Evolutionary conservation across 2,113 vertebrate species (phyloP).

Genomic region (Zapus hudsonius): DNA sequence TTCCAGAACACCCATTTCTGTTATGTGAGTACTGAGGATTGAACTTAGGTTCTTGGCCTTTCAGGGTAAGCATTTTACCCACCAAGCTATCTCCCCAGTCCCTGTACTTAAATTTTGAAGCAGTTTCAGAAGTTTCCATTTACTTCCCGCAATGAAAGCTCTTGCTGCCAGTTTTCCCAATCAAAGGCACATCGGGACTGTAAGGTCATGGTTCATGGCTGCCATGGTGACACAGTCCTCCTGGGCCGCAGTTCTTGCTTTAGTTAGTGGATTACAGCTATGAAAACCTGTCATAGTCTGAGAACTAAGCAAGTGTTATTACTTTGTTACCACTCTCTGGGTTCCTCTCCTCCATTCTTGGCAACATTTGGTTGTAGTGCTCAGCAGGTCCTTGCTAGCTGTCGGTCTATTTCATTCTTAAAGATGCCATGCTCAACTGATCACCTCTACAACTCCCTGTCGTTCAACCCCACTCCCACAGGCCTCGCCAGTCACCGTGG

Average conservation of each 20-base stretch:
- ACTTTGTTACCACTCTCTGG: background rate
- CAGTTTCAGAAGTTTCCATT: constrained; percentile 11
- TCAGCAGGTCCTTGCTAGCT: constrained; percentile 14
- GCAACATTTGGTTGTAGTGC: constrained; percentile 7
- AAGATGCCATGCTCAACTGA: constrained; percentile 4
- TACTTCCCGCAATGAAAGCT: background rate
- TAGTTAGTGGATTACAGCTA: background rate
- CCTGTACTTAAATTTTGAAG: background rate
- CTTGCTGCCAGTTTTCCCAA: background rate
- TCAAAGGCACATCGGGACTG: background rate
- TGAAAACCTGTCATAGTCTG: background rate
- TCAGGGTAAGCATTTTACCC: too few relatives aligned
- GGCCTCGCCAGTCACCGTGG: constrained; percentile 41
- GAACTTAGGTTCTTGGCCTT: too few relatives aligned
- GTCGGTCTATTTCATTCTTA: background rate
- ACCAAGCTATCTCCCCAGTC: too few relatives aligned
- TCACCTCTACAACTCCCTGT: background rate
- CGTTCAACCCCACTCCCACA: background rate
- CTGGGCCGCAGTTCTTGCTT: background rate
- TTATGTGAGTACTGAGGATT: too few relatives aligned
- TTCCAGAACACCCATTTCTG: too few relatives aligned
- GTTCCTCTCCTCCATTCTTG: background rate
- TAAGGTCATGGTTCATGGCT: background rate
- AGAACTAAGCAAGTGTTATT: background rate
- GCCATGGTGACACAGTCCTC: background rate